Conservation (phyloP, 2,113 vertebrate species). For the Oreochromis niloticus region DNA sequence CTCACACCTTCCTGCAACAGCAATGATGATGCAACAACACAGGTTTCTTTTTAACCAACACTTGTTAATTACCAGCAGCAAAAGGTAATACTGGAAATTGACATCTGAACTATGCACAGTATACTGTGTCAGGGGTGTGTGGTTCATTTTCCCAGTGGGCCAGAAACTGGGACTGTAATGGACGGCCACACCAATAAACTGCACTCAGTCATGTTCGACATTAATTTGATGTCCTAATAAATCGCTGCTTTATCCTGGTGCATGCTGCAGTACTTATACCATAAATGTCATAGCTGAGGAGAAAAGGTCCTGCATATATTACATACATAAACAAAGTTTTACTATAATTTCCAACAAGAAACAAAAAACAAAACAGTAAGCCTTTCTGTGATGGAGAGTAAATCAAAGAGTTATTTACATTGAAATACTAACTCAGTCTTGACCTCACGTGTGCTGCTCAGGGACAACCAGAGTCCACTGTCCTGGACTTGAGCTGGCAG, state of each 20-base stretch:
- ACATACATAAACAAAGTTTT: neutral
- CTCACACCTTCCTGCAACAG: neutral
- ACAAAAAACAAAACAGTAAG: neutral
- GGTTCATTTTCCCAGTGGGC: neutral
- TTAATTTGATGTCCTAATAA: neutral
- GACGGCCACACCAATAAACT: neutral
- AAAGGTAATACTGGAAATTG: neutral
- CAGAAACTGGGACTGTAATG: neutral
- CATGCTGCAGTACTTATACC: neutral
- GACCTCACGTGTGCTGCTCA: neutral
- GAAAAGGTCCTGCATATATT: neutral
- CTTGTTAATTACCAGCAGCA: neutral
- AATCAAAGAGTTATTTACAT: neutral
- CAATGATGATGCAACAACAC: neutral
- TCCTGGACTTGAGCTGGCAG: neutral
- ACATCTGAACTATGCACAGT: neutral
- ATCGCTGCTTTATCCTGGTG: neutral
- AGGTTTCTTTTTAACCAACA: neutral
- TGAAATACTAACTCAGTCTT: neutral
- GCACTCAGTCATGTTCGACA: neutral
- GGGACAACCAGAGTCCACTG: neutral
- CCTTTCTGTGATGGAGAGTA: neutral
- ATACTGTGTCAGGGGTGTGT: neutral
- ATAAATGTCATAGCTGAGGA: neutral
- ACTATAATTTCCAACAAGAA: neutral